A percentile compares a stretch with the other conserved stretches of the same genome.
Conservation (phyloP, 2,113 vertebrate species). For the Pristiophorus japonicus region DNA sequence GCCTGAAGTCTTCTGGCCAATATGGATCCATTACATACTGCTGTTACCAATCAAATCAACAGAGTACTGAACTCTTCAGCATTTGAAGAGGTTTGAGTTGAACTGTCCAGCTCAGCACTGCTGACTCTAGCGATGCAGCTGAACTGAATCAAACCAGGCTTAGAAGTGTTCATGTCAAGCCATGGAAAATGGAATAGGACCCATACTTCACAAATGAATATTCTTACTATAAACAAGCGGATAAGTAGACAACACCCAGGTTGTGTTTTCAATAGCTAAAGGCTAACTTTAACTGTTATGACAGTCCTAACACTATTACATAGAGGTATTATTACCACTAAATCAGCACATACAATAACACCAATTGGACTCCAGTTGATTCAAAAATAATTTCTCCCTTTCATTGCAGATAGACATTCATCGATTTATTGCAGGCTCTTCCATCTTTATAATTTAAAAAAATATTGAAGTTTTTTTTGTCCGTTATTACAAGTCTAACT, state of each 20-base stretch:
- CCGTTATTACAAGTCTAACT: neutral
- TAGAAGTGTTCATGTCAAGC: neutral
- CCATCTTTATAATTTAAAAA: neutral
- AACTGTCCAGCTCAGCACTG: neutral
- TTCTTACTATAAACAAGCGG: neutral
- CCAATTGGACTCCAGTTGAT: neutral
- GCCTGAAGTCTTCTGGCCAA: neutral
- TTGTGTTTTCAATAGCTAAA: neutral
- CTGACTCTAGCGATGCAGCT: neutral
- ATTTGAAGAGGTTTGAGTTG: neutral
- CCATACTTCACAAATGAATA: neutral
- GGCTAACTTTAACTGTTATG: neutral
- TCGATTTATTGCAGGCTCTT: neutral
- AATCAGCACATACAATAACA: neutral
- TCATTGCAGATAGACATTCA: neutral
- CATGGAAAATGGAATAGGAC: neutral
- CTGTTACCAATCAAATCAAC: neutral
- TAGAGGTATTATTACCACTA: neutral
- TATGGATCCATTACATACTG: neutral
- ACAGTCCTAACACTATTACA: neutral
- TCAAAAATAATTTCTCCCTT: neutral
- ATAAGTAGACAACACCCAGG: neutral
- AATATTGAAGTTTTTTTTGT: neutral
- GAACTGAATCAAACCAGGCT: neutral
- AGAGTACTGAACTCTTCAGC: neutral